Evolutionary conservation across 1,140 invertebrate species (phyloP), one percentile per base, ranked within the genome.

Genomic region (Drosophila bocki): DNA sequence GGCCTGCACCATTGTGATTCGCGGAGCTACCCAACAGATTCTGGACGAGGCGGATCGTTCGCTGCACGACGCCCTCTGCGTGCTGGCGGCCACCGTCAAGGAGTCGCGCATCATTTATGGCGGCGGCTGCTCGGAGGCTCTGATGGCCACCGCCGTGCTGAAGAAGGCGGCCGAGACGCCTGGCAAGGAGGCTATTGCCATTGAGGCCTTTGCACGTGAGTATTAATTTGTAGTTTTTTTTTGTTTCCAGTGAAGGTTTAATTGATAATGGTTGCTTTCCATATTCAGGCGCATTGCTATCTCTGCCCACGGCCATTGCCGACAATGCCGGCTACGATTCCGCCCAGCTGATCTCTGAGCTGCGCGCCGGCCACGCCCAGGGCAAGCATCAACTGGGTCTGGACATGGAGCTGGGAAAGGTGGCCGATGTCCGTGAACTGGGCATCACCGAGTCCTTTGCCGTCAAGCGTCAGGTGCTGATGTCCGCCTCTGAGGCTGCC

Each of bases 241-340:
- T 6, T n/a, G n/a, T 19, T 19, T 19, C 26, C 4, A 26, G 26
- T 26, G 4, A 26, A 29, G 26, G 0, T 29, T 29, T 9, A 7
- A 9, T 65, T 37, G 47, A 7, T 45, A 26, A 47, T 47, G 6
- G 5, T 64, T 42, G 0, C 35, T 39, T 35, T 13, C 17, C 11
- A 5, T 26, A 58, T 42, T 0, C 29, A 93, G 95, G 95, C 74
- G 98, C 99, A 35, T 93, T 98, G 35, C 95, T 96, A 57, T 95
- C 98, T 87, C 93, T 99, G 53, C 99, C 99, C 5, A 98, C 97
- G 32, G 97, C 97, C 53, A 99, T 99, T 81, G 98, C 98, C 32
- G 99, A 99, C 93, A 99, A 99, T 94, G 99, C 97, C 76, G 99
- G 99, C 60, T 99, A 98, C 93, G 99, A 99, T 94, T 99, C 98